A percentile compares a stretch with the other conserved stretches of the same genome.
These are phyloP conservation scores for Ormyrus nitidulus DNA, from an alignment of 2,888 invertebrate genomes.

Conservation along the genomic window DNA sequence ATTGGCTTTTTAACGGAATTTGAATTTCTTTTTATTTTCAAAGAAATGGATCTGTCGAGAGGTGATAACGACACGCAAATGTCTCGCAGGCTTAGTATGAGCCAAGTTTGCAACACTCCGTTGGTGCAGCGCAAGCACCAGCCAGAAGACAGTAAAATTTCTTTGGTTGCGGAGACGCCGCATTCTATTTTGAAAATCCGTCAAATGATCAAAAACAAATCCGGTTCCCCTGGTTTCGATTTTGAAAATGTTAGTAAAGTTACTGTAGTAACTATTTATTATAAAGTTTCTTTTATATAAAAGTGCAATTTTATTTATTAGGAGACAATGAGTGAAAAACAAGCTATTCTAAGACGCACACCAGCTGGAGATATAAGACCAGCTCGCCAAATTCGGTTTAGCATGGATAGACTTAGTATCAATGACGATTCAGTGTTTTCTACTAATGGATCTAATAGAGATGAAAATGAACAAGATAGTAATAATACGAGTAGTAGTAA, in stretches of 20 bases:
- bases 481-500: slow-evolving; percentile 40
- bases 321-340: slow-evolving; percentile 23
- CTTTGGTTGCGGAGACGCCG: slow-evolving; percentile 63
- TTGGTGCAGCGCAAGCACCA: slow-evolving; percentile 67
- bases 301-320: slow-evolving; percentile 7
- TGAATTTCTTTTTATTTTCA: background rate
- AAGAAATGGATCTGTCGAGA: slow-evolving; percentile 36
- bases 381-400: slow-evolving; percentile 70
- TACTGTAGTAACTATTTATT: background rate
- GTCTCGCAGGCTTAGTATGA: slow-evolving; percentile 50
- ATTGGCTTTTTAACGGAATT: too few relatives aligned
- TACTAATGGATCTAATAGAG: slow-evolving; percentile 27
- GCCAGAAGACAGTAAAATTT: slow-evolving; percentile 35
- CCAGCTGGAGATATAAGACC: slow-evolving; percentile 55
- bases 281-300: background rate
- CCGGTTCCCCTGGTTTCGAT: slow-evolving; percentile 60
- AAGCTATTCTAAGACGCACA: background rate
- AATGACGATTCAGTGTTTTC: slow-evolving; percentile 49
- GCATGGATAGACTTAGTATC: slow-evolving; percentile 60
- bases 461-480: slow-evolving; percentile 22
- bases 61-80: slow-evolving; percentile 43
- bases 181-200: slow-evolving; percentile 73
- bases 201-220: slow-evolving; percentile 65
- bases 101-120: slow-evolving; percentile 64
- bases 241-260: slow-evolving; percentile 20